phyloP scores from a whole-genome alignment of 2,888 invertebrate species.

The Lottia gigantea region DNA sequence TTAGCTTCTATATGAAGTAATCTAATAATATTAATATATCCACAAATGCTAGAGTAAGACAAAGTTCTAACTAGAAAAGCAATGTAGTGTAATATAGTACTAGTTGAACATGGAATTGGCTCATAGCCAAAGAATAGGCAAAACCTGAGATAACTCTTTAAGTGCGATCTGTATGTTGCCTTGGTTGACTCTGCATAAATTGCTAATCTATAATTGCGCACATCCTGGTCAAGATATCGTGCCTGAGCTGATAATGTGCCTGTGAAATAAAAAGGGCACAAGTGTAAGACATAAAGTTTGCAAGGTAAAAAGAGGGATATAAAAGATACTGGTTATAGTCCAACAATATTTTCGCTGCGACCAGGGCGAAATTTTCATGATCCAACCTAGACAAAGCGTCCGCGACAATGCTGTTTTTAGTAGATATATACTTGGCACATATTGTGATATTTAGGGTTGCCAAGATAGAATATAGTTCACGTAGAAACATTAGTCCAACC shows the following conservation, averaged over 20 bases:
- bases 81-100: background rate
- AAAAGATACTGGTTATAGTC: background rate
- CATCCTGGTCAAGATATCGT: background rate
- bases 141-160: background rate
- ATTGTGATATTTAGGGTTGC: background rate
- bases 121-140: slow-evolving; percentile 1
- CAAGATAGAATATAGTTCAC: background rate
- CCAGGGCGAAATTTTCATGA: background rate
- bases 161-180: too few species aligned
- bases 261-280: background rate
- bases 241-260: background rate
- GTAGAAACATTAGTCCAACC: background rate
- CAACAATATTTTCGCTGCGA: background rate
- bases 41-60: background rate
- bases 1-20: background rate
- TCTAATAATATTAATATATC: slow-evolving; percentile 4
- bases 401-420: background rate
- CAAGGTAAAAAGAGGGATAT: background rate
- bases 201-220: too few species aligned
- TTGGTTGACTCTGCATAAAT: too few species aligned
- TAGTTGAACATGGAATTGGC: background rate
- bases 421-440: background rate
- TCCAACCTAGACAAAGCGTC: background rate
- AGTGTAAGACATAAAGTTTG: background rate
- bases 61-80: background rate